Evolutionary conservation across 2,888 invertebrate species (phyloP), one percentile per base, ranked within the genome.

Genomic region (Cecidostiba fungosa): DNA sequence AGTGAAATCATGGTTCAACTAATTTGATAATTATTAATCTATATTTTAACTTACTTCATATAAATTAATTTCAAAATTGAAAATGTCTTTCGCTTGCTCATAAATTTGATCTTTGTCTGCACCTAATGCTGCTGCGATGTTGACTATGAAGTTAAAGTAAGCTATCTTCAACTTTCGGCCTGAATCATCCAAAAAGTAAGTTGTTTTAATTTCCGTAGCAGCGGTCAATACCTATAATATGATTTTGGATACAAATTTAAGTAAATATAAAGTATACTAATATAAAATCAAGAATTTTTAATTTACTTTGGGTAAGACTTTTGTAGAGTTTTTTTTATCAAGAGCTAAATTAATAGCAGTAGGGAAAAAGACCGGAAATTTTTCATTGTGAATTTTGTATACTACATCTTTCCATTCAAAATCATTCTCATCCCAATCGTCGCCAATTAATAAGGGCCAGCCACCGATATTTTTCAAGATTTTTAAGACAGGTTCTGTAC

Each of bases 291-390:
- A 29, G 19, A 3, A 70, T 36, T 50, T 16, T 70, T 2, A 43
- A 92, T 95, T 95, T 95, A 97, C 97, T 94, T 97, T 97, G 90
- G 98, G 97, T 80, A 97, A 95, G 87, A 97, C 95, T 90, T 95
- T 95, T 0, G 97, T 96, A 23, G 97, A 97, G 93, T 98, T 97
- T 93, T 97, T 97, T 85, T 97, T 95, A 93, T 98, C 97, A 29
- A 97, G 96, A 72, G 96, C 96, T 91, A 98, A 96, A 36, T 97
- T 97, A 93, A 98, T 97, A 93, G 97, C 97, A 47, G 98, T 94
- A 92, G 97, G 96, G 92, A 97, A 97, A 93, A 97, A 97, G 87
- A 97, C 96, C 89, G 97, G 97, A 94, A 97, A 97, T 0, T 98
- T 97, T 62, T 95, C 94, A 81, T 94, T 93, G 77, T 97, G 95